These are phyloP conservation scores for Tenthredo mesomela DNA, from an alignment of 2,888 invertebrate genomes.

Conservation along the genomic window DNA sequence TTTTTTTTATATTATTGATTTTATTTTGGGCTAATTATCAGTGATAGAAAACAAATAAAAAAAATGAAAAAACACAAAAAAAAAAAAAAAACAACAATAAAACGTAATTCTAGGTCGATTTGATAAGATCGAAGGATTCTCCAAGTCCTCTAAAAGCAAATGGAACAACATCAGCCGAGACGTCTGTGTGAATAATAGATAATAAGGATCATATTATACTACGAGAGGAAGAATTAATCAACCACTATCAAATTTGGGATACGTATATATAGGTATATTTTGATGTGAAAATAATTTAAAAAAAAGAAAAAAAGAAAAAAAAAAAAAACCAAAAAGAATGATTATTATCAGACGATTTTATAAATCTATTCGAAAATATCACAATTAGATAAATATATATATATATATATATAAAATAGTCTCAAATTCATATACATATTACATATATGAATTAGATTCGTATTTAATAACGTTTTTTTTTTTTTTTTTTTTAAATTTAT, in stretches of 20 bases:
- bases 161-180: conserved; percentile 75
- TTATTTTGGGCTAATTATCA: neutral
- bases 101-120: conserved; percentile 70
- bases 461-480: neutral
- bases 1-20: neutral
- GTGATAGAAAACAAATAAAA: neutral
- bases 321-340: neutral
- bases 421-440: neutral
- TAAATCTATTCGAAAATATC: neutral
- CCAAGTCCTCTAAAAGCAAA: conserved; percentile 71
- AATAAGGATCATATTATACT: neutral
- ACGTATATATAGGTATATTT: neutral
- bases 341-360: neutral
- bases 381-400: neutral
- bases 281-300: neutral
- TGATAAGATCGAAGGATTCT: conserved; percentile 74
- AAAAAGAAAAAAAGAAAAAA: neutral
- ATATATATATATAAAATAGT: too few relatives aligned
- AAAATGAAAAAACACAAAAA: neutral
- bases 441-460: too few relatives aligned
- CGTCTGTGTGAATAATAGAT: conserved; percentile 67
- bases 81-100: neutral
- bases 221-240: neutral
- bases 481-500: neutral
- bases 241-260: neutral